Evolutionary conservation across 2,113 vertebrate species (phyloP).

Genomic region (Mastomys coucha): DNA sequence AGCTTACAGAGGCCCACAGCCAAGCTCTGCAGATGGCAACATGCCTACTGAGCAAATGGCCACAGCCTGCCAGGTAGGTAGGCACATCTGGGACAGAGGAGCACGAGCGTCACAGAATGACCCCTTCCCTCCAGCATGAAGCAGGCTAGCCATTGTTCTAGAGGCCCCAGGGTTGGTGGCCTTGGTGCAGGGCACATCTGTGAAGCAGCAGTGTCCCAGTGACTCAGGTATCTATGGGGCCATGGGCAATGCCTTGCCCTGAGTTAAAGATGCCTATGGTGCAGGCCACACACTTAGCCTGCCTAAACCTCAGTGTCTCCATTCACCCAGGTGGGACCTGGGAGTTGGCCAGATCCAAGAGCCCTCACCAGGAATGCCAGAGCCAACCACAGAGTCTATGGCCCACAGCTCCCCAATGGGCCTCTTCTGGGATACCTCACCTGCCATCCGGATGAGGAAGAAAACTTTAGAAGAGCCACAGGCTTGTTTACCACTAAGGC

Average conservation of each 20-base stretch:
- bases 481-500: background rate
- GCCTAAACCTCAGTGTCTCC: background rate
- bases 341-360: background rate
- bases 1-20: background rate
- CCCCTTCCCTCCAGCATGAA: background rate
- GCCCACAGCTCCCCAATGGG: background rate
- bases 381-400: background rate
- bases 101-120: background rate
- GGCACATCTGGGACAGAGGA: no score
- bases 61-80: background rate
- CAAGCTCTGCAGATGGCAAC: rapidly evolving
- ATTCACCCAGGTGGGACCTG: rapidly evolving
- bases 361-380: background rate
- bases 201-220: background rate
- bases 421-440: no score
- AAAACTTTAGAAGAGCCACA: background rate
- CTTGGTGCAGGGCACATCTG: background rate
- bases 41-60: background rate
- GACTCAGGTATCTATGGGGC: background rate
- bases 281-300: background rate
- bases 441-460: rapidly evolving
- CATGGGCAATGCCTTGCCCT: background rate
- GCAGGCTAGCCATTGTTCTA: background rate
- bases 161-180: background rate
- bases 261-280: background rate